Percentiles rank a stretch among this genome's conserved stretches.
These are phyloP conservation scores for Conchocele bisecta DNA, from an alignment of 2,888 invertebrate genomes.

Conservation along the genomic window DNA sequence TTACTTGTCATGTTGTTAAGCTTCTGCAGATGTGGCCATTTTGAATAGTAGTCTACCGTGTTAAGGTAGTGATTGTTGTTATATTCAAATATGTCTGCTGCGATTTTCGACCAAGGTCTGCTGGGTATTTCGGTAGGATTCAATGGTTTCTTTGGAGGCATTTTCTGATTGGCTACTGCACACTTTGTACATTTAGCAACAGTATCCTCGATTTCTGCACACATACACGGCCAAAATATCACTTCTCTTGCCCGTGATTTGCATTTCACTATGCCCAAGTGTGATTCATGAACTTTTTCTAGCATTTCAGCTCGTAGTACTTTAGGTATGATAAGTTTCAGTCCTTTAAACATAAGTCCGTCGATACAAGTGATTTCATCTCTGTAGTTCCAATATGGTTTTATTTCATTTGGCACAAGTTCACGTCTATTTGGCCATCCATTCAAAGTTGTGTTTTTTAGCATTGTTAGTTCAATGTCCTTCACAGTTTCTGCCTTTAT, in stretches of 20 bases:
- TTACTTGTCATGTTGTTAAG: constrained; percentile 6
- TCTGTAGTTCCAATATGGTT: constrained; percentile 37
- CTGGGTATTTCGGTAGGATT: constrained; percentile 6
- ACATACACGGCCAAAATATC: constrained; percentile 46
- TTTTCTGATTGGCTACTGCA: constrained; percentile 4
- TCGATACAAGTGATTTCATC: constrained; percentile 40
- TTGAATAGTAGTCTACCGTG: not conserved
- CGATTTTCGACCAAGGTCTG: constrained; percentile 21
- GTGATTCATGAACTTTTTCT: constrained; percentile 32
- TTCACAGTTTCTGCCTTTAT: constrained; percentile 2
- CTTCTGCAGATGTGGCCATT: constrained; percentile 3
- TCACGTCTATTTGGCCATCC: constrained; percentile 12
- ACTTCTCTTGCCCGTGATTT: constrained; percentile 43
- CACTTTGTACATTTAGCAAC: constrained; percentile 33
- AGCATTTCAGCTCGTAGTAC: constrained; percentile 32
- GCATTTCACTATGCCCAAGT: constrained; percentile 49
- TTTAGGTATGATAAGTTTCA: constrained; percentile 25
- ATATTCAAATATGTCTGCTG: constrained; percentile 30
- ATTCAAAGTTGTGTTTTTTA: constrained; percentile 1
- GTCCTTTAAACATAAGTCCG: constrained; percentile 29
- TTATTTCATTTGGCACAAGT: not conserved
- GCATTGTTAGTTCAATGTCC: not conserved
- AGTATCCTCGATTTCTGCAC: constrained; percentile 30
- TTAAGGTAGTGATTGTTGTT: constrained; percentile 3
- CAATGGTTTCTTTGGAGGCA: constrained; percentile 18